Conservation (phyloP, 2,113 vertebrate species). For the Picathartes gymnocephalus region DNA sequence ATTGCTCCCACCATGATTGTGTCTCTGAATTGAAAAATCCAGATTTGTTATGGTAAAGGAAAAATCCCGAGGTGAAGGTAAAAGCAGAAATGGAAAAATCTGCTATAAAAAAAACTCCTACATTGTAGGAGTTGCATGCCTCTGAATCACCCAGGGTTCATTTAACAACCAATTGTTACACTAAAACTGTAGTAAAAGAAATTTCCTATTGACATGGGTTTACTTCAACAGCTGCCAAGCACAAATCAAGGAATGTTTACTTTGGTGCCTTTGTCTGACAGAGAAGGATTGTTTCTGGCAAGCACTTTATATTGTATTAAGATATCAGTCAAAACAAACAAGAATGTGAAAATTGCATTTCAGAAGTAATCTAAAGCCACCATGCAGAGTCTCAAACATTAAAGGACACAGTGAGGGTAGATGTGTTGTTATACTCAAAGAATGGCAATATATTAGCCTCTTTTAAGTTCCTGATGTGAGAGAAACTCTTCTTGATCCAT, state of each 20-base stretch:
- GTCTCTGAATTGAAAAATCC: background rate
- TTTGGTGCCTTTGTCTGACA: constrained; percentile 20
- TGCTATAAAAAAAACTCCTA: background rate
- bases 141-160: background rate
- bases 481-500: background rate
- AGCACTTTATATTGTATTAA: background rate
- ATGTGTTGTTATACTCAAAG: background rate
- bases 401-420: background rate
- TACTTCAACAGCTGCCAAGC: constrained; percentile 14
- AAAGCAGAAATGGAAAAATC: background rate
- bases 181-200: background rate
- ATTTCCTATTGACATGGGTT: constrained; percentile 10
- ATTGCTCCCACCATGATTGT: background rate
- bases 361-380: background rate
- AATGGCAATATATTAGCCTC: background rate
- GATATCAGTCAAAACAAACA: constrained; percentile 42
- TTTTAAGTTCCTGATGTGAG: background rate
- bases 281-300: background rate
- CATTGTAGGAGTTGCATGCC: background rate
- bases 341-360: constrained; percentile 21
- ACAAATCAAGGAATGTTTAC: constrained; percentile 19
- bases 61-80: background rate
- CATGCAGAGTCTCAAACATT: background rate
- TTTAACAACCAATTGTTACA: constrained; percentile 43
- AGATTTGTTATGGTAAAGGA: background rate